Conservation (phyloP, 2,888 invertebrate genomes). For the Dicyrtomina minuta region DNA sequence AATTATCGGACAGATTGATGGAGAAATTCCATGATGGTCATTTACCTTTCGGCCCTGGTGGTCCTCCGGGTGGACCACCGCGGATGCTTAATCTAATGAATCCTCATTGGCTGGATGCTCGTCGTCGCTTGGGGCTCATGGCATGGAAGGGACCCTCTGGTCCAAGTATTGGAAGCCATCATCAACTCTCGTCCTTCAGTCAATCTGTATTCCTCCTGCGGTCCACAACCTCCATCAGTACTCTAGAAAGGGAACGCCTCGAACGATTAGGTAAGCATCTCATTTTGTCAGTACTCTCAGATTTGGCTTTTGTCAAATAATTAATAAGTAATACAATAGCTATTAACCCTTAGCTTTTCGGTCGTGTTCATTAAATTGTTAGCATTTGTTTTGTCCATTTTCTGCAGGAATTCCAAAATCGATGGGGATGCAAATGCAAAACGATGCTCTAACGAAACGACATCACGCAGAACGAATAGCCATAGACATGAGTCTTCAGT, state of each 20-base stretch:
- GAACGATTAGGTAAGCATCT: conserved; percentile 80
- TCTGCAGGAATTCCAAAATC: conserved; percentile 54
- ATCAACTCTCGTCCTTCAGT: conserved; percentile 62
- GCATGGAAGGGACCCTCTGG: no score
- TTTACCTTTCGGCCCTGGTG: no score
- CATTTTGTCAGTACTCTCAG: no score
- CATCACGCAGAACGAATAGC: conserved; percentile 72
- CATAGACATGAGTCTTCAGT: conserved; percentile 65
- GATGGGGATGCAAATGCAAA: conserved; percentile 48
- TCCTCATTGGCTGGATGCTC: conserved; percentile 81
- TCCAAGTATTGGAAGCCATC: conserved; percentile 57
- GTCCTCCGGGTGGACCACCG: no score
- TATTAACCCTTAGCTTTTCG: no score
- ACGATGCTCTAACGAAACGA: conserved; percentile 55
- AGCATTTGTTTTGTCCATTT: background rate
- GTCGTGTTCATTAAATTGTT: background rate
- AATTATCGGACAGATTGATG: conserved; percentile 80
- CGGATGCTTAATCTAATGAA: conserved; percentile 67
- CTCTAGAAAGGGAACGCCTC: no score
- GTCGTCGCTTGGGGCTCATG: conserved; percentile 67
- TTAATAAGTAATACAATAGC: no score
- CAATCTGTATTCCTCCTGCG: conserved; percentile 58
- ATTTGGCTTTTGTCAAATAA: no score
- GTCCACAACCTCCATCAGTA: conserved; percentile 76
- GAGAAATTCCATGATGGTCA: conserved; percentile 72